phyloP scores from a whole-genome alignment of 2,113 vertebrate genomes.

The Bostrychus sinensis region DNA sequence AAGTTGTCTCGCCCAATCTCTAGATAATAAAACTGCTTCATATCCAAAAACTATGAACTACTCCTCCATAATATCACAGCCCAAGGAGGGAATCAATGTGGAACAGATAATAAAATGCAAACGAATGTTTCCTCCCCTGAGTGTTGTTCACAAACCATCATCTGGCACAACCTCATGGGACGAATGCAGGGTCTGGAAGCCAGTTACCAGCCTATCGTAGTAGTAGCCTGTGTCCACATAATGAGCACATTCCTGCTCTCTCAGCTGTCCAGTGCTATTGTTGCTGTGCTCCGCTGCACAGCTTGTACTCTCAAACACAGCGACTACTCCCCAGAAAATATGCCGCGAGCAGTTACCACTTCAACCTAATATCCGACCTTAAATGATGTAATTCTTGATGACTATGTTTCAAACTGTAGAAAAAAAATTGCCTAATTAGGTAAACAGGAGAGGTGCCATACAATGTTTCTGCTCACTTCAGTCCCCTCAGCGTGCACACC shows the following conservation, averaged over 20 bases:
- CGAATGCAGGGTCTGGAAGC: constrained; percentile 49
- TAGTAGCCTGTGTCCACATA: constrained; percentile 50
- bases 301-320: constrained; percentile 38
- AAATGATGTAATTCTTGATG: constrained; percentile 6
- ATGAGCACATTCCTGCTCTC: constrained; percentile 70
- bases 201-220: constrained; percentile 64
- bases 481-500: constrained; percentile 60
- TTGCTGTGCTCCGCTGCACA: constrained; percentile 42
- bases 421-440: neutral
- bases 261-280: constrained; percentile 62
- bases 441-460: constrained; percentile 21
- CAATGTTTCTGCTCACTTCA: constrained; percentile 28
- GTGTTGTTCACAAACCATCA: constrained; percentile 43
- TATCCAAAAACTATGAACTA: constrained; percentile 36
- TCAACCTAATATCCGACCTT: neutral
- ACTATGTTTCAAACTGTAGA: constrained; percentile 10
- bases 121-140: constrained; percentile 38
- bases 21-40: constrained; percentile 29
- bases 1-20: constrained; percentile 54
- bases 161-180: constrained; percentile 37
- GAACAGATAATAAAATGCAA: constrained; percentile 49
- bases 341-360: neutral
- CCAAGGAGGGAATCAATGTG: constrained; percentile 25
- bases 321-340: constrained; percentile 34
- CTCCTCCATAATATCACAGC: constrained; percentile 36